Conservation (phyloP, 2,888 invertebrate species). For the Salticus scenicus region DNA sequence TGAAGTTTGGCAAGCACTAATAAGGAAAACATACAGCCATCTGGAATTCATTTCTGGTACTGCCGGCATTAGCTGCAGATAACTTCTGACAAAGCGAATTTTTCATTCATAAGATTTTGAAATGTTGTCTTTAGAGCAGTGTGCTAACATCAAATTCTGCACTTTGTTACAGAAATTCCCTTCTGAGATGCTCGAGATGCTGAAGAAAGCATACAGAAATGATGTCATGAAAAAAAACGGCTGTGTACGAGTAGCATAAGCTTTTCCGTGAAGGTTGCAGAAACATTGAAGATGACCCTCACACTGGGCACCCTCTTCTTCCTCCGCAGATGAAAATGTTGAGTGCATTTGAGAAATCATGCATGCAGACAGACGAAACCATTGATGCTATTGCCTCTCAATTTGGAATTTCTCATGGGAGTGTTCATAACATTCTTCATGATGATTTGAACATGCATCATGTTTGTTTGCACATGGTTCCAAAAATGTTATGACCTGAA, state of each 20-base stretch:
- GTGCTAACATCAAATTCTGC: conserved; percentile 54
- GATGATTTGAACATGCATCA: too few species aligned
- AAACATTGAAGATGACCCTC: conserved; percentile 21
- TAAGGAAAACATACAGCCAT: conserved; percentile 20
- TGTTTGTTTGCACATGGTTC: too few species aligned
- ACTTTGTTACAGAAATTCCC: conserved; percentile 25
- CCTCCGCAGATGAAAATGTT: too few species aligned
- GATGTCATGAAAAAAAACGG: conserved; percentile 35
- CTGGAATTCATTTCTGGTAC: too few species aligned
- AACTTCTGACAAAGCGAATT: too few species aligned
- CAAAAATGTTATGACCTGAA: too few species aligned
- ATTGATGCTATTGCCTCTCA: conserved; percentile 6
- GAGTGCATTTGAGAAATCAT: conserved; percentile 5
- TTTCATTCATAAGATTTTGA: too few species aligned
- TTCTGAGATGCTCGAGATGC: conserved; percentile 41
- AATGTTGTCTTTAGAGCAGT: too few species aligned
- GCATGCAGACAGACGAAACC: conserved; percentile 15
- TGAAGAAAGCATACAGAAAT: too few species aligned
- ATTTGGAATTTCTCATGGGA: conserved; percentile 19
- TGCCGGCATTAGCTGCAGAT: background rate
- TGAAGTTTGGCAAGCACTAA: conserved; percentile 16
- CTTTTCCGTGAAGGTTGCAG: conserved; percentile 12
- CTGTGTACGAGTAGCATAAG: conserved; percentile 35
- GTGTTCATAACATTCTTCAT: background rate
- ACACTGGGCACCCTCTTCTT: background rate